phyloP scores from a whole-genome alignment of 2,888 invertebrate species.

The Sinohyriopsis cumingii region DNA sequence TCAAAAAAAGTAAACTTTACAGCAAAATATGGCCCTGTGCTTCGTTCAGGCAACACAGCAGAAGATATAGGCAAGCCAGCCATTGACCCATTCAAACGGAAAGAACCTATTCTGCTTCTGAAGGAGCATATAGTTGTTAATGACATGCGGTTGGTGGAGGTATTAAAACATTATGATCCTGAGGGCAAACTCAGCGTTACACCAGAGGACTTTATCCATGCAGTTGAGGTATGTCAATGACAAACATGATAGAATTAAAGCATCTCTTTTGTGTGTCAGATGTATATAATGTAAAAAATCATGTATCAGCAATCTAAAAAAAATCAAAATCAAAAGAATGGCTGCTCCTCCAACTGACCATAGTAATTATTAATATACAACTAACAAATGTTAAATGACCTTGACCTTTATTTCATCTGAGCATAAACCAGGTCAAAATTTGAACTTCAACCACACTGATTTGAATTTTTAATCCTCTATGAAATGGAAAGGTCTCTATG shows the following conservation, averaged over 20 bases:
- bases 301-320: no score
- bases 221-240: constrained; percentile 55
- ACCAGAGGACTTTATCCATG: constrained; percentile 61
- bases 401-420: no score
- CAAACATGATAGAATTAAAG: background rate
- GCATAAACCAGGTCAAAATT: no score
- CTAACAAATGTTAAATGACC: no score
- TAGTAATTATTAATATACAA: no score
- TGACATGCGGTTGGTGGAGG: constrained; percentile 63
- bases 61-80: constrained; percentile 66
- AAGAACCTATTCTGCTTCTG: constrained; percentile 60
- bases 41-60: constrained; percentile 68
- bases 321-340: no score
- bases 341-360: no score
- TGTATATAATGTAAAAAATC: no score
- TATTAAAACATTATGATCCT: constrained; percentile 61
- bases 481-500: no score
- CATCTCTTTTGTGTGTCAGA: no score
- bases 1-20: constrained; percentile 55
- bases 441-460: no score
- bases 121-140: constrained; percentile 68
- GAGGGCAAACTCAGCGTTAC: constrained; percentile 52
- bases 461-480: no score
- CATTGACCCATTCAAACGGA: constrained; percentile 57
- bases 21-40: constrained; percentile 61